phyloP scores from a whole-genome alignment of 2,888 invertebrate species.

The Drosophila testacea region DNA sequence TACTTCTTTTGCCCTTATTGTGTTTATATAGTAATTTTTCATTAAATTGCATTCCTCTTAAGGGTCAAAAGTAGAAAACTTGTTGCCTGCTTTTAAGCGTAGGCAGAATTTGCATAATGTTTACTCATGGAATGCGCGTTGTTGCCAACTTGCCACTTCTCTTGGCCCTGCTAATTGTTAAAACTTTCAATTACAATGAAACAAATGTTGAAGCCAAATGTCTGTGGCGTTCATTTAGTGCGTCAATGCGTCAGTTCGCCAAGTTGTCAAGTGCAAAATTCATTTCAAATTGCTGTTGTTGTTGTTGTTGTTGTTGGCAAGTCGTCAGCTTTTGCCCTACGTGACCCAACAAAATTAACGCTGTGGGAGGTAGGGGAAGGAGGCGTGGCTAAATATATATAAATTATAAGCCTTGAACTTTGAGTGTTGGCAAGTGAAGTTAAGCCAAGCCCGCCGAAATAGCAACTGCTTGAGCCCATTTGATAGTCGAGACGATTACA shows the following conservation, averaged over 20 bases:
- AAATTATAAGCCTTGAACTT: conserved; percentile 66
- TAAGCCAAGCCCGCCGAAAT: conserved; percentile 2
- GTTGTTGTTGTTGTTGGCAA: conserved; percentile 50
- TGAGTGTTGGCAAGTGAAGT: conserved; percentile 21
- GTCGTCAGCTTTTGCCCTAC: conserved; percentile 62
- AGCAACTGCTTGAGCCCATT: conserved; percentile 37
- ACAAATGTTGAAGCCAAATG: conserved; percentile 45
- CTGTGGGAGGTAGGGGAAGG: conserved; percentile 9
- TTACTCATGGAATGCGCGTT: conserved; percentile 16
- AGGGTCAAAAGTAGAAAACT: conserved; percentile 39
- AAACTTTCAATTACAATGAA: conserved; percentile 66
- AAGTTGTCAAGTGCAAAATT: conserved; percentile 60
- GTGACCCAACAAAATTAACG: conserved; percentile 69
- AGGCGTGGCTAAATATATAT: conserved; percentile 13
- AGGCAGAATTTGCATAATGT: conserved; percentile 30
- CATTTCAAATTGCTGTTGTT: conserved; percentile 46
- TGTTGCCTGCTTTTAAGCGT: conserved; percentile 54
- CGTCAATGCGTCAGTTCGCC: conserved; percentile 31
- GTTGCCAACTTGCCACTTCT: conserved; percentile 2
- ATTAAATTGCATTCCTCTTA: conserved; percentile 43
- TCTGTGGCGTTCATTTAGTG: conserved; percentile 34
- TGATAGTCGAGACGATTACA: conserved; percentile 48
- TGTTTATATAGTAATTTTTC: conserved; percentile 35
- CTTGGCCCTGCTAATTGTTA: conserved; percentile 60
- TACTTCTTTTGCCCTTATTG: background rate